Evolutionary conservation across 1,140 invertebrate species (phyloP).

Genomic region (Euborellia annulipes): DNA sequence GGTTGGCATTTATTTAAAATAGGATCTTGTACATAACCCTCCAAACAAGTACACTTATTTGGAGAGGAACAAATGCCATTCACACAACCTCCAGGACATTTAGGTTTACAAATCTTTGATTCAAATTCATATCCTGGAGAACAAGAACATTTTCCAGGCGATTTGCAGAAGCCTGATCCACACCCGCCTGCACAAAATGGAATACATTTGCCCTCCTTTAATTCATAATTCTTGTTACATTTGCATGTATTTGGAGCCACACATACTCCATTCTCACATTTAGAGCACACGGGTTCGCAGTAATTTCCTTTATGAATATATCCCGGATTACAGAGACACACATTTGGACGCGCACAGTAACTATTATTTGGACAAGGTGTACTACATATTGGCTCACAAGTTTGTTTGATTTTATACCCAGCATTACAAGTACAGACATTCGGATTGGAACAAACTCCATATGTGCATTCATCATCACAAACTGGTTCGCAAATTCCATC

Average conservation of each 20-base stretch:
- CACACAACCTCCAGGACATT: slow-evolving; percentile 40
- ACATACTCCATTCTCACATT: slow-evolving; percentile 15
- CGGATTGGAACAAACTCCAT: too few relatives aligned
- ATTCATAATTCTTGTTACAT: slow-evolving; percentile 11
- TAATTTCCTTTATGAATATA: slow-evolving; percentile 7
- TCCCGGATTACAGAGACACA: slow-evolving; percentile 13
- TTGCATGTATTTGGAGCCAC: slow-evolving; percentile 7
- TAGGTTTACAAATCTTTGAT: slow-evolving; percentile 28
- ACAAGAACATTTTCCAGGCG: slow-evolving; percentile 9
- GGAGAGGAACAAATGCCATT: slow-evolving; percentile 36
- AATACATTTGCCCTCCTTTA: slow-evolving; percentile 7
- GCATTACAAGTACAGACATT: too few relatives aligned
- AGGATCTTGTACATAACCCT: not conserved
- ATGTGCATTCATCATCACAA: too few relatives aligned
- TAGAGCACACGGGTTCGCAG: slow-evolving; percentile 10
- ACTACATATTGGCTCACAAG: slow-evolving; percentile 11
- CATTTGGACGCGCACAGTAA: slow-evolving; percentile 10
- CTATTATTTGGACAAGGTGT: slow-evolving; percentile 9
- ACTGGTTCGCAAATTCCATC: too few relatives aligned
- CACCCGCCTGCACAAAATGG: slow-evolving; percentile 14
- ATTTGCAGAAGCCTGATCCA: slow-evolving; percentile 10
- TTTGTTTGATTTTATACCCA: not conserved
- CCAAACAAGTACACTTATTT: slow-evolving; percentile 25
- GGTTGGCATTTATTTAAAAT: too few relatives aligned
- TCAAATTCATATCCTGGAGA: slow-evolving; percentile 17